Conservation (phyloP, 2,113 vertebrate species). For the Meles meles region DNA sequence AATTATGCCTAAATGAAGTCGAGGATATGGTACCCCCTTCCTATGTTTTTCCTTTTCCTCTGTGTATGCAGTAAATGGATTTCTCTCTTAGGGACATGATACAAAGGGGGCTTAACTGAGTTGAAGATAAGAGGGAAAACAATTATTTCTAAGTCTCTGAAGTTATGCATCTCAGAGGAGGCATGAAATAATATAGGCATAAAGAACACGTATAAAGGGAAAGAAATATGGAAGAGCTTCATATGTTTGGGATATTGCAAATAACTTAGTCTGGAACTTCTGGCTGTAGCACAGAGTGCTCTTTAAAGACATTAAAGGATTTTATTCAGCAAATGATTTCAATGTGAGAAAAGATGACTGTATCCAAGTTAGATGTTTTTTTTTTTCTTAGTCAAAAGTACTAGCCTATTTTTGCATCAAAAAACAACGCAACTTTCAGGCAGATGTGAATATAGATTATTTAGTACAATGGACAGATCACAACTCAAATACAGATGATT, state of each 20-base stretch:
- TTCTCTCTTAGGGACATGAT: neutral
- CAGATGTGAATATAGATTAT: neutral
- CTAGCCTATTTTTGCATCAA: neutral
- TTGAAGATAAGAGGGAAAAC: neutral
- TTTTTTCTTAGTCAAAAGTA: neutral
- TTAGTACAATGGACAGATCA: neutral
- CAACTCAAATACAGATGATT: neutral
- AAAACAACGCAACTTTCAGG: neutral
- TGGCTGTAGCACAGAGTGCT: neutral
- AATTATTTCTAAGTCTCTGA: constrained; percentile 3
- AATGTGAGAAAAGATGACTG: neutral
- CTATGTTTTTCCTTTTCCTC: neutral
- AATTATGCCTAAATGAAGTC: neutral
- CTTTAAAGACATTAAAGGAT: neutral
- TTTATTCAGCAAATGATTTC: neutral
- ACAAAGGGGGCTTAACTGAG: neutral
- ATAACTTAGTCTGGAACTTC: neutral
- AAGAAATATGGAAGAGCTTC: neutral
- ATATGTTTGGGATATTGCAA: neutral
- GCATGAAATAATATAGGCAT: neutral
- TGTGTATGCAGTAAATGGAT: neutral
- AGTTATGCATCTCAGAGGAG: neutral
- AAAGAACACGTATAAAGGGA: neutral
- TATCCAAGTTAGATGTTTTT: neutral
- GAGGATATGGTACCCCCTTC: neutral